phyloP scores from a whole-genome alignment of 1,140 invertebrate species.

The Pogonomyrmex barbatus region DNA sequence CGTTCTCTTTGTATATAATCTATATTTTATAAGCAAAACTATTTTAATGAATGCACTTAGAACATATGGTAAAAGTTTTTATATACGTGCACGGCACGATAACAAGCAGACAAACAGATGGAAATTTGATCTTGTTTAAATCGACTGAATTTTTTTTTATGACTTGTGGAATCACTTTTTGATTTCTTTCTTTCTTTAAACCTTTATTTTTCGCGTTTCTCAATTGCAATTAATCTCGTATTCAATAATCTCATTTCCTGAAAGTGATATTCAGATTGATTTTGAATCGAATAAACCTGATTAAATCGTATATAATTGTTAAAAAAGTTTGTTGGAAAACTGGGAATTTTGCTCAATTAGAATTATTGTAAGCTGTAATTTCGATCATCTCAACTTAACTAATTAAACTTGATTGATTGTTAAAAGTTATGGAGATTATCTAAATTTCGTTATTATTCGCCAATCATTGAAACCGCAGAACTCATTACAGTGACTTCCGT shows the following conservation, averaged over 20 bases:
- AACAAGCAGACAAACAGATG: neutral
- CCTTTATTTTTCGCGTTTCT: neutral
- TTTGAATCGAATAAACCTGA: neutral
- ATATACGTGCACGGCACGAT: neutral
- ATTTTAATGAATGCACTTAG: neutral
- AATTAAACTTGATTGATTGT: slow-evolving; percentile 26
- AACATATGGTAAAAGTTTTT: slow-evolving; percentile 15
- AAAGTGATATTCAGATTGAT: neutral
- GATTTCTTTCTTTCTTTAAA: neutral
- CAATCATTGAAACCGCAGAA: slow-evolving; percentile 13
- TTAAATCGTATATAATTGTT: neutral
- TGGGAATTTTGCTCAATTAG: neutral
- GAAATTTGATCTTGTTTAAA: slow-evolving; percentile 41
- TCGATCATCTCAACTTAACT: neutral
- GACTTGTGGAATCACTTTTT: neutral
- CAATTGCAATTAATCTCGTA: neutral
- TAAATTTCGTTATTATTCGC: slow-evolving; percentile 23
- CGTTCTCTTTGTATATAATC: neutral
- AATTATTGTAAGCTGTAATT: neutral
- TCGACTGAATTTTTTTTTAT: neutral
- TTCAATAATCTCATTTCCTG: neutral
- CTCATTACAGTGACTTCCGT: slow-evolving; percentile 39
- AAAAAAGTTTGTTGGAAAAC: neutral
- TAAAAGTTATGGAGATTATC: slow-evolving; percentile 43
- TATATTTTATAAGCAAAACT: neutral